A percentile compares a stretch with the other conserved stretches of the same genome.
Conservation (phyloP, 2,797 vertebrate genomes). For the Phoebastria nigripes region DNA sequence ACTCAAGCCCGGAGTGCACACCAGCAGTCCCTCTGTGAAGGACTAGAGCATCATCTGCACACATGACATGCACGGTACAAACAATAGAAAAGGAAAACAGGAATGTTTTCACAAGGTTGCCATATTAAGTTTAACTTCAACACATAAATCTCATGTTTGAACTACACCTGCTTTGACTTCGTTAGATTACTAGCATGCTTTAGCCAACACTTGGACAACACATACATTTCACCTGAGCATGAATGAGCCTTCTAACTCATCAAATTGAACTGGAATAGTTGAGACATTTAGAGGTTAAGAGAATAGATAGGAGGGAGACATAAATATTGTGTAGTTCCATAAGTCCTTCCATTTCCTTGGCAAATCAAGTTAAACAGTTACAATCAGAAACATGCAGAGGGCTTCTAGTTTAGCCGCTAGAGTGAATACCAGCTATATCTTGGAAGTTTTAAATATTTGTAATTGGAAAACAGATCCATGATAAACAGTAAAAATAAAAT, state of each 20-base stretch:
- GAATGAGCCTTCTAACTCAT: not conserved
- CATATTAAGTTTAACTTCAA: not conserved
- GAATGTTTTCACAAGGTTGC: not conserved
- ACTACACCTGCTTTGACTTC: not conserved
- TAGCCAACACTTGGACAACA: not conserved
- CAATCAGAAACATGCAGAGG: not conserved
- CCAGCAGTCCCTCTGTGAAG: not conserved
- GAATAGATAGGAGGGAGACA: not conserved
- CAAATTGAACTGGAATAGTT: not conserved
- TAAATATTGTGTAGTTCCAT: not conserved
- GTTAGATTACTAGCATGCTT: not conserved
- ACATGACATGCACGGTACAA: not conserved
- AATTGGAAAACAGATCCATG: not conserved
- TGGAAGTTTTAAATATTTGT: not conserved
- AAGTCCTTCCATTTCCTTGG: not conserved
- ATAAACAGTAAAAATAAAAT: not conserved
- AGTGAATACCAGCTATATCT: not conserved
- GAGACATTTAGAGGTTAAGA: not conserved
- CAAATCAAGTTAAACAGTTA: not conserved
- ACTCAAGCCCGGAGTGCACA: not conserved
- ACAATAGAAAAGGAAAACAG: not conserved
- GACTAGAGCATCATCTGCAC: not conserved
- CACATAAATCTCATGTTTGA: not conserved
- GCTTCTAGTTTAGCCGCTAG: not conserved
- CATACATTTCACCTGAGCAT: not conserved